A percentile compares a stretch with the other conserved stretches of the same genome.
These are phyloP conservation scores for Rhincodon typus DNA, from an alignment of 2,797 vertebrate genomes.

Conservation along the genomic window DNA sequence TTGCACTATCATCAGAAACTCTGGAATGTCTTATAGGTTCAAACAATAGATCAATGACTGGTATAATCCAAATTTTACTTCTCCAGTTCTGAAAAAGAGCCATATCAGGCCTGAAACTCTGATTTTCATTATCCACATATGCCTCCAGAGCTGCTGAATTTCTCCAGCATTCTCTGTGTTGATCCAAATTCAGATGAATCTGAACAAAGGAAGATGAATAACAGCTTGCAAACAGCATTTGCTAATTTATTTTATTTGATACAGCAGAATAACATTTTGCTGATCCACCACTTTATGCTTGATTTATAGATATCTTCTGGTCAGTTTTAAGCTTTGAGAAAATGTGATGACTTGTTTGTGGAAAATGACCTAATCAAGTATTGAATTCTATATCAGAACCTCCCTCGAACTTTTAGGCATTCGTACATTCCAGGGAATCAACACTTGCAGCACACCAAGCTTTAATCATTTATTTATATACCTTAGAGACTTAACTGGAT, in stretches of 20 bases:
- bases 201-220: neutral
- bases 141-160: too few relatives aligned
- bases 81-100: too few relatives aligned
- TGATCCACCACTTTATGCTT: neutral
- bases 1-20: neutral
- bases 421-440: neutral
- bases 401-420: neutral
- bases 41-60: neutral
- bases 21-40: neutral
- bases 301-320: neutral
- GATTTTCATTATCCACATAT: too few relatives aligned
- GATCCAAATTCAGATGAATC: too few relatives aligned
- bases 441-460: neutral
- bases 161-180: too few relatives aligned
- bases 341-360: neutral
- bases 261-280: neutral
- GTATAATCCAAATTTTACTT: neutral
- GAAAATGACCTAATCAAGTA: neutral
- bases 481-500: neutral
- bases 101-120: too few relatives aligned
- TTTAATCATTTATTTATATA: slow-evolving; percentile 27
- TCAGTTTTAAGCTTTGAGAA: neutral
- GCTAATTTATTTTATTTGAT: neutral
- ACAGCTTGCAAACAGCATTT: neutral
- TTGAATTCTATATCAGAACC: neutral